Base-by-base conservation (phyloP, 37 sponge, comb jelly and placozoan species). In the Agelas oroides region DNA sequence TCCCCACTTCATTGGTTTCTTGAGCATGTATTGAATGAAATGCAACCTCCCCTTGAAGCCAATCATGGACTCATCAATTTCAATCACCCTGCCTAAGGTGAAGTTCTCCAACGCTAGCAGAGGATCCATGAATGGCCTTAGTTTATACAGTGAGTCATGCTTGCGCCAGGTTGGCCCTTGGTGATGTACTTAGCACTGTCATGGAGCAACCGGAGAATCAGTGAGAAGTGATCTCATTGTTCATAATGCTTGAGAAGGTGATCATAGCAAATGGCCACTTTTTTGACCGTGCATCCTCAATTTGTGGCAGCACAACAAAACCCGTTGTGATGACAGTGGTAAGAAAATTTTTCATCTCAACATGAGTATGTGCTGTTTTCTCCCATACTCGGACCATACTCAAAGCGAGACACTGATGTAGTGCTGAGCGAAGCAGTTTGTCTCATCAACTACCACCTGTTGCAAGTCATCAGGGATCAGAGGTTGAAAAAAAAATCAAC, bases 141-240 rank as follows among this genome's bases (percentile, higher is more conserved):
- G 13, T 35, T 84, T 84, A 53, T 32, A 84, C 38, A 84, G 64
- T 20, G 65, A 61, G 57, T 84, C 77, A 53, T 84, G 76, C 25
- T n/a, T n/a, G n/a, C n/a, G n/a, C 73, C 60, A 76, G 52, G 53
- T 55, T 33, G 30, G 59, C 60, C 73, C 55, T 81, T 79, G 27
- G 24, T 36, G 21, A 46, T 65, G 53, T 70, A 70, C 28, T 79
- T 77, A 24, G 27, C 38, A 66, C 61, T 84, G 66, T 84, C 84
- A 39, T 84, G 84, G 54, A 84, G 61, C 31, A 74, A 84, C 28
- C 20, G 24, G 20, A 84, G 20, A 19, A 77, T 38, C 23, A 84
- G 68, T 18, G 46, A 38, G 53, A 77, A 84, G 31, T 77, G n/a
- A 41, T 84, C 53, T n/a, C 84, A 46, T n/a, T n/a, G n/a, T 31